phyloP scores from a whole-genome alignment of 2,888 invertebrate genomes.

The Thera obeliscata region DNA sequence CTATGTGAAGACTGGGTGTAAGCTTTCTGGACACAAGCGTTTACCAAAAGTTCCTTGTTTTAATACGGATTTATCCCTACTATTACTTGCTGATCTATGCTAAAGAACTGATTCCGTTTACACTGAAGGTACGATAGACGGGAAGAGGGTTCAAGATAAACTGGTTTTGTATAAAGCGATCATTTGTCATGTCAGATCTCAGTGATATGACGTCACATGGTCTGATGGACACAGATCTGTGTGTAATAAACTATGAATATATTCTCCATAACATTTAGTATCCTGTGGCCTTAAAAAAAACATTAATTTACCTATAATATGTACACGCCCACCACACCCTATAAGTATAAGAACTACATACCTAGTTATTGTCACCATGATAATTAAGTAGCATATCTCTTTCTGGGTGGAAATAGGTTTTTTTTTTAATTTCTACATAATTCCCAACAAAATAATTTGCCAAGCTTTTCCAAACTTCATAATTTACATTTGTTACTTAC shows the following conservation, averaged over 20 bases:
- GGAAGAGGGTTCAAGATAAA: conserved; percentile 45
- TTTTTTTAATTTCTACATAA: neutral
- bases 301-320: too few species aligned
- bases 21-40: conserved; percentile 45
- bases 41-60: conserved; percentile 66
- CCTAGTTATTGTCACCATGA: neutral
- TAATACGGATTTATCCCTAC: conserved; percentile 59
- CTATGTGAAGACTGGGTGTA: conserved; percentile 27
- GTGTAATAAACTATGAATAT: conserved; percentile 73
- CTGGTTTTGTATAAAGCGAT: conserved; percentile 58
- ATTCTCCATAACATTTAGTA: conserved; percentile 45
- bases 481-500: too few species aligned
- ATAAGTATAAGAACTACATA: neutral
- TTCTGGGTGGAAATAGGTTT: neutral
- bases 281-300: conserved; percentile 2
- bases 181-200: conserved; percentile 80
- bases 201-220: conserved; percentile 68
- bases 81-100: conserved; percentile 48
- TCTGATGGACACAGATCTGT: conserved; percentile 78
- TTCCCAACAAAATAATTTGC: too few species aligned
- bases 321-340: too few species aligned
- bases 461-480: neutral
- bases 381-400: neutral
- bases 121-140: conserved; percentile 13
- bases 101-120: conserved; percentile 17